Evolutionary conservation across 1,140 invertebrate species (phyloP).

Genomic region (Diorhabda sublineata): DNA sequence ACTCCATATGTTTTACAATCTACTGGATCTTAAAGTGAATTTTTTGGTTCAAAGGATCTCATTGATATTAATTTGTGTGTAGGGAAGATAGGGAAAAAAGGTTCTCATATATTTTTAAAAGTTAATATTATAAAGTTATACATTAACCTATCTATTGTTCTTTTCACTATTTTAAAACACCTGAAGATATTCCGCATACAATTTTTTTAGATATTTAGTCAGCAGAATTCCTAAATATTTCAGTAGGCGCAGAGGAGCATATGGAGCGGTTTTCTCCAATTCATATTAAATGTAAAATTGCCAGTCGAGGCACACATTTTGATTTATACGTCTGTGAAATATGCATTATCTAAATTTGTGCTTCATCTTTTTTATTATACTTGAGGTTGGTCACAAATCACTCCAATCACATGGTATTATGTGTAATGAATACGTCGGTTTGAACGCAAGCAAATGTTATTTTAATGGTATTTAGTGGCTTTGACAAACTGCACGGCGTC

Average conservation of each 20-base stretch:
- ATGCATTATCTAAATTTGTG: slow-evolving; percentile 44
- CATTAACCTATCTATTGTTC: too few species aligned
- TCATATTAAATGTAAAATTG: slow-evolving; percentile 31
- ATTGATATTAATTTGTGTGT: too few species aligned
- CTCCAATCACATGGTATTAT: slow-evolving; percentile 24
- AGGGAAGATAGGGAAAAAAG: too few species aligned
- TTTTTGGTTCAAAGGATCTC: too few species aligned
- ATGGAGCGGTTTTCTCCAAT: slow-evolving; percentile 6
- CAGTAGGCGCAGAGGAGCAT: not conserved
- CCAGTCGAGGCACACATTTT: slow-evolving; percentile 37
- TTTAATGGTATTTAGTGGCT: too few species aligned
- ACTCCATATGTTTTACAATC: too few species aligned
- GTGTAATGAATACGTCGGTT: slow-evolving; percentile 9
- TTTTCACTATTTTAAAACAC: too few species aligned
- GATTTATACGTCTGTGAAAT: slow-evolving; percentile 43
- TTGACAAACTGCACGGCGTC: too few species aligned
- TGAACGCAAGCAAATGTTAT: not conserved
- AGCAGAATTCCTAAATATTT: slow-evolving; percentile 10
- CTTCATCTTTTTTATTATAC: slow-evolving; percentile 41
- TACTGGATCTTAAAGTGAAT: too few species aligned
- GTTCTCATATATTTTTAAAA: too few species aligned
- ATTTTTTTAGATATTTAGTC: not conserved
- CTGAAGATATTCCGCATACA: too few species aligned
- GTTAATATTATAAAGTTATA: too few species aligned
- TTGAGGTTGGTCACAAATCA: slow-evolving; percentile 37